phyloP scores from a whole-genome alignment of 1,140 invertebrate genomes.

The Catajapyx aquilonaris region DNA sequence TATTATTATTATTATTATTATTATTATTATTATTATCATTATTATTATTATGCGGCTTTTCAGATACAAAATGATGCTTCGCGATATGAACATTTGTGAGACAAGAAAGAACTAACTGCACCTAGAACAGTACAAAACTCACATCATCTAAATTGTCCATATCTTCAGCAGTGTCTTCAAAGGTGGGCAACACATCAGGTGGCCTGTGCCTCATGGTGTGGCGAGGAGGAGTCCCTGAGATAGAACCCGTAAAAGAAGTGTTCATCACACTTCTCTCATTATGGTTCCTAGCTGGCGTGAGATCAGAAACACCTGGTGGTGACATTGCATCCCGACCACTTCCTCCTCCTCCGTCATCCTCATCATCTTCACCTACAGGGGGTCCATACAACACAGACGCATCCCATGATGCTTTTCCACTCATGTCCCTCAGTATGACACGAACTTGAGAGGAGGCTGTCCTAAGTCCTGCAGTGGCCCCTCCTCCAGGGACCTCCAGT shows the following conservation, averaged over 20 bases:
- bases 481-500: constrained; percentile 57
- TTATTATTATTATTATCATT: not conserved
- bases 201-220: constrained; percentile 45
- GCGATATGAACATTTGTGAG: constrained; percentile 4
- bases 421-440: constrained; percentile 72
- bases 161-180: constrained; percentile 61
- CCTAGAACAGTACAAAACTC: constrained; percentile 18
- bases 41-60: no score
- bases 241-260: constrained; percentile 11
- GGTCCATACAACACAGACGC: constrained; percentile 62
- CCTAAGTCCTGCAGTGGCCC: constrained; percentile 46
- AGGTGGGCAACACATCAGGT: constrained; percentile 52
- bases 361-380: not conserved
- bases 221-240: constrained; percentile 27
- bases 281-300: not conserved
- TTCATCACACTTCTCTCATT: no score
- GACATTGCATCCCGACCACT: not conserved
- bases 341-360: not conserved
- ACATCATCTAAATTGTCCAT: constrained; percentile 87
- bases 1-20: not conserved
- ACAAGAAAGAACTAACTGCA: constrained; percentile 7
- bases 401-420: constrained; percentile 94
- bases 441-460: constrained; percentile 45
- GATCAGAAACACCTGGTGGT: not conserved
- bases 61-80: constrained; percentile 6